Evolutionary conservation across 2,888 invertebrate species (phyloP).

Genomic region (Pyralis farinalis): DNA sequence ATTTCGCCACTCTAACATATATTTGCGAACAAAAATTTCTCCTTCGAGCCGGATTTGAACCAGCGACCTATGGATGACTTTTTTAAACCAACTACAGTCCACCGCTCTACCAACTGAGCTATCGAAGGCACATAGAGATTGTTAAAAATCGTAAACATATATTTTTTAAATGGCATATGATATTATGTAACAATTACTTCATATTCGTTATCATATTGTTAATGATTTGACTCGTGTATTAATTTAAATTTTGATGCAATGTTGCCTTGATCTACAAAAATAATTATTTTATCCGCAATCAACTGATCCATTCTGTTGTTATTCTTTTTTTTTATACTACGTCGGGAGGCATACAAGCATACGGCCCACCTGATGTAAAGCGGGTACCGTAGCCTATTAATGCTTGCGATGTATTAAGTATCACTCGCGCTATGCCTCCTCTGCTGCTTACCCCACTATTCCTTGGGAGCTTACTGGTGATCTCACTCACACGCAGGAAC

Average conservation of each 20-base stretch:
- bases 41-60: constrained; percentile 79
- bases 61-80: constrained; percentile 79
- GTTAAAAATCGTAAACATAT: neutral
- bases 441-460: too few species aligned
- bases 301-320: too few species aligned
- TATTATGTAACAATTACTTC: neutral
- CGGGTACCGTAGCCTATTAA: too few species aligned
- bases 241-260: constrained; percentile 1
- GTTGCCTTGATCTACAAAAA: neutral
- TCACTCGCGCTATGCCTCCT: too few species aligned
- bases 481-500: too few species aligned
- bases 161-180: neutral
- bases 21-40: constrained; percentile 16
- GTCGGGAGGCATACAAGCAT: too few species aligned
- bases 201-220: neutral
- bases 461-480: too few species aligned
- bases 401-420: too few species aligned
- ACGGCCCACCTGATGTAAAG: too few species aligned
- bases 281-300: neutral
- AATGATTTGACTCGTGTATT: neutral
- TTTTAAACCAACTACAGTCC: constrained; percentile 61
- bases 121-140: constrained; percentile 57
- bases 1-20: too few species aligned
- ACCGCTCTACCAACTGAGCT: constrained; percentile 82
- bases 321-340: too few species aligned